Evolutionary conservation across 1,140 invertebrate genomes (phyloP).

Genomic region (Adelges cooleyi): DNA sequence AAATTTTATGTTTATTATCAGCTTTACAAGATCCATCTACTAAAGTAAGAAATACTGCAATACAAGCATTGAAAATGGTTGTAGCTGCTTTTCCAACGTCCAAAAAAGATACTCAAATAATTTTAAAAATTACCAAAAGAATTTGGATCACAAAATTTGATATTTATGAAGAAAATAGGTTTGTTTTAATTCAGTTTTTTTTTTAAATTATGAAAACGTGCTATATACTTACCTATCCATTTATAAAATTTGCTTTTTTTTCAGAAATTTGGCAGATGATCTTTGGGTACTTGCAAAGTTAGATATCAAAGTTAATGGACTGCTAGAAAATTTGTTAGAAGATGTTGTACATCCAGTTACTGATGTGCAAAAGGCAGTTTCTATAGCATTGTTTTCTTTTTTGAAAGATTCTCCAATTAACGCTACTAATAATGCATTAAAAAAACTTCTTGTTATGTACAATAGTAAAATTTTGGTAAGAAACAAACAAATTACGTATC

Average conservation of each 20-base stretch:
- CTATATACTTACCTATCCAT: too few species aligned
- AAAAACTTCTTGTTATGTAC: conserved; percentile 57
- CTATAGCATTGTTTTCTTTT: conserved; percentile 58
- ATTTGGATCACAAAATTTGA: conserved; percentile 72
- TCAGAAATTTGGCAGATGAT: conserved; percentile 49
- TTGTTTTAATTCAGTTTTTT: conserved; percentile 28
- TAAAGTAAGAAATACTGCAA: conserved; percentile 65
- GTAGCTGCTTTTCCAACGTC: conserved; percentile 50
- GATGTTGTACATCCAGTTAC: conserved; percentile 70
- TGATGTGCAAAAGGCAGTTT: conserved; percentile 64
- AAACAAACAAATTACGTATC: background rate
- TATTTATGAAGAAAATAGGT: conserved; percentile 53
- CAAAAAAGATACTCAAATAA: conserved; percentile 46
- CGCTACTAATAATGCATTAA: conserved; percentile 24
- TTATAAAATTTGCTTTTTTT: conserved; percentile 18
- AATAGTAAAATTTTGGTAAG: conserved; percentile 52
- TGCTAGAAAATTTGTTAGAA: conserved; percentile 51
- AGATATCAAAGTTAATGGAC: conserved; percentile 42
- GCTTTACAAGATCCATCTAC: conserved; percentile 57
- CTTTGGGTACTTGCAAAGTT: conserved; percentile 55
- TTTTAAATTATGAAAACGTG: too few species aligned
- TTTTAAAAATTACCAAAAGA: conserved; percentile 51
- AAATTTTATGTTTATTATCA: conserved; percentile 62
- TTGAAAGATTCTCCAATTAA: conserved; percentile 45
- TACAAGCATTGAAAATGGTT: conserved; percentile 44